phyloP scores from a whole-genome alignment of 2,113 vertebrate genomes.

The Candoia aspera region DNA sequence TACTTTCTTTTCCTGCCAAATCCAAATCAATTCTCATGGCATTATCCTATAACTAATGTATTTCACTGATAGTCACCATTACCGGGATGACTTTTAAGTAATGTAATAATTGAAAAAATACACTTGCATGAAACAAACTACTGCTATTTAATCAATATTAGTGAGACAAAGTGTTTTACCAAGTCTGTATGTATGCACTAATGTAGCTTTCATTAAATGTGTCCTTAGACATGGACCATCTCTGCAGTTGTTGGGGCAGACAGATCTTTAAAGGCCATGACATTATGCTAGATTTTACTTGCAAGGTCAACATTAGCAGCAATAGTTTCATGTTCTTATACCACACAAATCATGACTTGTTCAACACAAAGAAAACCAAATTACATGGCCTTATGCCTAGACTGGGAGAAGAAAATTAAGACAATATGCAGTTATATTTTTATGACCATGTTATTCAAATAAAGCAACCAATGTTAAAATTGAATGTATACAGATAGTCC shows the following conservation, averaged over 20 bases:
- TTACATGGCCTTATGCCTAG: constrained; percentile 15
- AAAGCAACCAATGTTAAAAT: background rate
- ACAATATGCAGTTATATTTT: background rate
- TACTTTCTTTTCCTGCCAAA: constrained; percentile 69
- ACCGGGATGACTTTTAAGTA: constrained; percentile 83
- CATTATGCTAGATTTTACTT: constrained; percentile 36
- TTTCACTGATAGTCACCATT: constrained; percentile 86
- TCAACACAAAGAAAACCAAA: constrained; percentile 24
- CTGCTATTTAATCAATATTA: constrained; percentile 81
- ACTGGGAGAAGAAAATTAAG: constrained; percentile 24
- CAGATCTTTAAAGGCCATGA: constrained; percentile 23
- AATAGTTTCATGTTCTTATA: constrained; percentile 33
- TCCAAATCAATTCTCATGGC: constrained; percentile 94
- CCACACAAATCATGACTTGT: constrained; percentile 28
- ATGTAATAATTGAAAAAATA: constrained; percentile 85
- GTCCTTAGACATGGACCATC: constrained; percentile 54
- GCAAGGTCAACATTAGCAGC: constrained; percentile 43
- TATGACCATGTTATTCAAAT: background rate
- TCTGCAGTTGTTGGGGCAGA: constrained; percentile 41
- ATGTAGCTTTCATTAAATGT: constrained; percentile 76
- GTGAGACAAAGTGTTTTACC: constrained; percentile 80
- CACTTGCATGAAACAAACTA: constrained; percentile 84
- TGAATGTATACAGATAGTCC: background rate
- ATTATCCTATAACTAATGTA: constrained; percentile 90
- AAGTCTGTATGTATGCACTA: constrained; percentile 74